A percentile compares a stretch with the other conserved stretches of the same genome.
phyloP scores from a whole-genome alignment of 2,888 invertebrate genomes.

The Mesoligia furuncula region DNA sequence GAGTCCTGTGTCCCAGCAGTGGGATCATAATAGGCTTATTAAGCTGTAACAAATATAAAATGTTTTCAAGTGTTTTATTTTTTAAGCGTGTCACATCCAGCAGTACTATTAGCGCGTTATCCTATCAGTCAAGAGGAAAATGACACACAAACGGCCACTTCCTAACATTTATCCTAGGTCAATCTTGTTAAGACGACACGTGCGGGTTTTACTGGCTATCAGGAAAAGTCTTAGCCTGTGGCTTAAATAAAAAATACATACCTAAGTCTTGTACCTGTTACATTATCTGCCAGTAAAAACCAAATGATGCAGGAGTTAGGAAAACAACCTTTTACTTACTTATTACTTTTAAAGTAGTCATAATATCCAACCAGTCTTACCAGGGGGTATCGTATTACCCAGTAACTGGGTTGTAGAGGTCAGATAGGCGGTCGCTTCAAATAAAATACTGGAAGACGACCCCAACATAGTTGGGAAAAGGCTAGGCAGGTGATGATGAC shows the following conservation, averaged over 20 bases:
- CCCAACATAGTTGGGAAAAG: too few relatives aligned
- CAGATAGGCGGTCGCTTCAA: too few relatives aligned
- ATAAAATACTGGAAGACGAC: too few relatives aligned
- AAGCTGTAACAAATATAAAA: too few relatives aligned
- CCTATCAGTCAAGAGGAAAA: constrained; percentile 84
- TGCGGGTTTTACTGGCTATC: constrained; percentile 31
- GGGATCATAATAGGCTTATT: too few relatives aligned
- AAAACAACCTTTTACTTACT: too few relatives aligned
- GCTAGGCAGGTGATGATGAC: too few relatives aligned
- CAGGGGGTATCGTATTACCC: too few relatives aligned
- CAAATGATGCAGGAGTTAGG: background rate
- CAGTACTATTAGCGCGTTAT: constrained; percentile 47
- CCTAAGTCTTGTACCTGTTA: background rate
- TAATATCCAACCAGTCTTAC: too few relatives aligned
- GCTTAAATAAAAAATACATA: background rate
- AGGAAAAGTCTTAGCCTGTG: constrained; percentile 22
- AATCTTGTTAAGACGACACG: constrained; percentile 78
- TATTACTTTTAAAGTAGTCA: too few relatives aligned
- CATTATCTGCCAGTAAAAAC: background rate
- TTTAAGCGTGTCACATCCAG: constrained; percentile 61
- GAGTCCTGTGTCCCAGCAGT: too few relatives aligned
- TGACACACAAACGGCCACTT: constrained; percentile 84
- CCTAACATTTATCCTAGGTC: constrained; percentile 87
- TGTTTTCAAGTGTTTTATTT: constrained; percentile 7
- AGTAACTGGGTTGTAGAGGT: too few relatives aligned